These are phyloP conservation scores for Dysdera silvatica DNA, from an alignment of 1,140 invertebrate genomes.

Conservation along the genomic window DNA sequence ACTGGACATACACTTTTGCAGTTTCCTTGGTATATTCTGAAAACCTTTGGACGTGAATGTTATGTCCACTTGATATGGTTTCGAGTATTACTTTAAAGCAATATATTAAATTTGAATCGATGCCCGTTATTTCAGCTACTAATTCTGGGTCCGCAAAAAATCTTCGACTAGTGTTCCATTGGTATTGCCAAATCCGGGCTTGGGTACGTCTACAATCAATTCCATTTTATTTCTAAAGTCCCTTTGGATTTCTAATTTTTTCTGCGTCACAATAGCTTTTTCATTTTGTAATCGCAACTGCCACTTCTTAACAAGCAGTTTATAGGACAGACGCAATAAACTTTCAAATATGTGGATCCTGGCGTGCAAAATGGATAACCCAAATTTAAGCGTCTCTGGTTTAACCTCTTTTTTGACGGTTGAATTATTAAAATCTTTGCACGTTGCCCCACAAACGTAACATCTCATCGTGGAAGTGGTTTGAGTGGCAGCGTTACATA, in stretches of 20 bases:
- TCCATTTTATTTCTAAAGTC: too few relatives aligned
- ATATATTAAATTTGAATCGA: background rate
- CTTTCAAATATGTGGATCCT: slow-evolving; percentile 40
- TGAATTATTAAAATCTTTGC: slow-evolving; percentile 42
- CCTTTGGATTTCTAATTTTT: too few relatives aligned
- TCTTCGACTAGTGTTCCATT: slow-evolving; percentile 18
- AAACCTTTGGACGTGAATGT: slow-evolving; percentile 6
- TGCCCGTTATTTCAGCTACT: background rate
- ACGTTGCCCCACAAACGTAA: slow-evolving; percentile 40
- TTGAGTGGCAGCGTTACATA: slow-evolving; percentile 41
- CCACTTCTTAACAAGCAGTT: slow-evolving; percentile 36
- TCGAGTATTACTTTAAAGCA: slow-evolving; percentile 5
- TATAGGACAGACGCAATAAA: slow-evolving; percentile 39
- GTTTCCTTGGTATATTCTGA: background rate
- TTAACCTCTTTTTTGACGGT: slow-evolving; percentile 30
- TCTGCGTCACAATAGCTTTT: too few relatives aligned
- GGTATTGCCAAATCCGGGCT: slow-evolving; percentile 3
- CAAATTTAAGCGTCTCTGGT: slow-evolving; percentile 36
- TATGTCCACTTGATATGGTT: background rate
- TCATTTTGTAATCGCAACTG: too few relatives aligned
- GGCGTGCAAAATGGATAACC: slow-evolving; percentile 41
- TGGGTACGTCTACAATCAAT: too few relatives aligned
- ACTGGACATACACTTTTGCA: background rate
- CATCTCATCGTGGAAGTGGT: slow-evolving; percentile 41
- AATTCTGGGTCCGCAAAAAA: slow-evolving; percentile 13